Conservation (phyloP, 2,113 vertebrate species). For the Anas platyrhynchos region DNA sequence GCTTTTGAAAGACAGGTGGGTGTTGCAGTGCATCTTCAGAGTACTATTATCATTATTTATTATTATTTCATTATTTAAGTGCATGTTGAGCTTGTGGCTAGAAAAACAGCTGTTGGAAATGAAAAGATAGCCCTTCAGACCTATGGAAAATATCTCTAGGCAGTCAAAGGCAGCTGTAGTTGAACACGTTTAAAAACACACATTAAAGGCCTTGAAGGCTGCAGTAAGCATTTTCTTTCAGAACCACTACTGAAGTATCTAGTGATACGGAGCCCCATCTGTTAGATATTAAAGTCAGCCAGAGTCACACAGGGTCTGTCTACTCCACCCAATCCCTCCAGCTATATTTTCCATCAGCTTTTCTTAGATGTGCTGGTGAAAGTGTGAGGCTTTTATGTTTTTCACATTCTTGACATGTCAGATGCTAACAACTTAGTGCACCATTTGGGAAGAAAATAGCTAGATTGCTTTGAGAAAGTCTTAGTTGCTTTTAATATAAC, state of each 20-base stretch:
- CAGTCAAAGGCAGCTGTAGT: background rate
- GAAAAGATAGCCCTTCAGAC: background rate
- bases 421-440: background rate
- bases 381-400: background rate
- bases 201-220: background rate
- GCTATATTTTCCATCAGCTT: background rate
- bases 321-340: conserved; percentile 3
- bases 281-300: background rate
- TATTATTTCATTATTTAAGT: background rate
- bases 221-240: background rate
- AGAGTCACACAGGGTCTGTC: background rate
- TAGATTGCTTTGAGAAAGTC: background rate
- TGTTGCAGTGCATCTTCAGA: background rate
- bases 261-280: background rate
- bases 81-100: background rate
- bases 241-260: background rate
- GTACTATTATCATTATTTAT: background rate
- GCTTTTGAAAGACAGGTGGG: background rate
- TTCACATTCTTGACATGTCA: background rate
- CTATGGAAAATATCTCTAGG: background rate
- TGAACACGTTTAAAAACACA: background rate
- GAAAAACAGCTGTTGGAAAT: background rate
- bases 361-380: background rate
- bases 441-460: background rate
- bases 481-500: background rate